Conservation (phyloP, 1,140 invertebrate genomes). For the Trichoplusia ni region DNA sequence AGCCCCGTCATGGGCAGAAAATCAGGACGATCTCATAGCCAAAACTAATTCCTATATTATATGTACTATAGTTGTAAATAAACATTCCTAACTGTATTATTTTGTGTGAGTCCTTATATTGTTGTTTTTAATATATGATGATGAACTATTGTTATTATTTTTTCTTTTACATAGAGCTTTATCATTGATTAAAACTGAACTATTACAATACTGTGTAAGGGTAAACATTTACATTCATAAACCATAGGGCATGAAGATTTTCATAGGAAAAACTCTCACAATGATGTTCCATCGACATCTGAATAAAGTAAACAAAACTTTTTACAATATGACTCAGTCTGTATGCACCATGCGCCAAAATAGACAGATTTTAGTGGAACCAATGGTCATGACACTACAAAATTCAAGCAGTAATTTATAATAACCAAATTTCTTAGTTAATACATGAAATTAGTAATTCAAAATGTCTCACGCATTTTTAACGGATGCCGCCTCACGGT, state of each 20-base stretch:
- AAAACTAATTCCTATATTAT: constrained; percentile 56
- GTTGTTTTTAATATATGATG: constrained; percentile 13
- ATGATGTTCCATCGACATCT: no score
- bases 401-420: no score
- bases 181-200: not conserved
- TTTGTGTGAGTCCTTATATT: constrained; percentile 14
- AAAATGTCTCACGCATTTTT: constrained; percentile 40
- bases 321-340: no score
- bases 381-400: no score
- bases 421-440: not conserved
- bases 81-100: not conserved
- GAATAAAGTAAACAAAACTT: no score
- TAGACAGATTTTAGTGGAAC: no score
- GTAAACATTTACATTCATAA: no score
- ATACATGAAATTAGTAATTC: not conserved
- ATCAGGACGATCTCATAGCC: constrained; percentile 74
- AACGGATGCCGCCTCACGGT: constrained; percentile 47
- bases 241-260: no score
- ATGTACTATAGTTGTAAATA: constrained; percentile 2
- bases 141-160: not conserved
- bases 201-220: not conserved
- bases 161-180: not conserved
- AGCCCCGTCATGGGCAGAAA: constrained; percentile 91
- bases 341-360: no score
- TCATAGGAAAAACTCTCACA: no score